Base-by-base conservation (phyloP, 2,113 vertebrate genomes). In the Pedionomus torquatus region DNA sequence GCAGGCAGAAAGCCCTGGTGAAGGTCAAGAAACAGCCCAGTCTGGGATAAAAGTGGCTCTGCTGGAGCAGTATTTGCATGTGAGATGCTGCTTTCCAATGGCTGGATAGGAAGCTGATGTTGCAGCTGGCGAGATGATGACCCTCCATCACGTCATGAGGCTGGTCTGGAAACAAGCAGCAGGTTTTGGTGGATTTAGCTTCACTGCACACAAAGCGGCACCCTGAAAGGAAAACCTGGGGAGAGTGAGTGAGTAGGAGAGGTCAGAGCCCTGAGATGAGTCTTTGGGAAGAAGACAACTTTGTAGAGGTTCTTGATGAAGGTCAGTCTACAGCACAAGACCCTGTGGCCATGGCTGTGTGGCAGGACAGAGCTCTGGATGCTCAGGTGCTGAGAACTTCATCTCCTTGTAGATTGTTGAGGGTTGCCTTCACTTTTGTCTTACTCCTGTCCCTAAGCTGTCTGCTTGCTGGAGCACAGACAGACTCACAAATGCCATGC, bases 101-200 rank as follows among this genome's bases (percentile, higher is more conserved):
- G 20, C 70, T 60, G 37, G 21, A 25, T 68, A 58, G 28, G 64
- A 48, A 24, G 49, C 1, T 8, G 24, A 5, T 31, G 43, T 3
- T n/a, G 63, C 46, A 43, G 39, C 9, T 44, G 54, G 21, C 37
- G 74, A n/a, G 54, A 2, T 20, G 35, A 21, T 2, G 17, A 9
- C 10, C 28, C 37, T 31, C 46, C 31, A 6, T 5, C 37, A 17
- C 4, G 1, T 1, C 0, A 0, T 5, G 48, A 58, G 26, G 48
- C 23, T 89, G 39, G 1, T 17, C 39, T 46, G 64, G 58, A 26
- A 21, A 46, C 9, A 33, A 61, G 35, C 23, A 39, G 35, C 9
- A 11, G 51, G 9, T 16, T 48, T 61, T 31, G 33, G 3, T 39
- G 46, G 8, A 33, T 57, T 74, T 77, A 48, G 35, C 13, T 26